phyloP scores from a whole-genome alignment of 2,113 vertebrate species.

The Candoia aspera region DNA sequence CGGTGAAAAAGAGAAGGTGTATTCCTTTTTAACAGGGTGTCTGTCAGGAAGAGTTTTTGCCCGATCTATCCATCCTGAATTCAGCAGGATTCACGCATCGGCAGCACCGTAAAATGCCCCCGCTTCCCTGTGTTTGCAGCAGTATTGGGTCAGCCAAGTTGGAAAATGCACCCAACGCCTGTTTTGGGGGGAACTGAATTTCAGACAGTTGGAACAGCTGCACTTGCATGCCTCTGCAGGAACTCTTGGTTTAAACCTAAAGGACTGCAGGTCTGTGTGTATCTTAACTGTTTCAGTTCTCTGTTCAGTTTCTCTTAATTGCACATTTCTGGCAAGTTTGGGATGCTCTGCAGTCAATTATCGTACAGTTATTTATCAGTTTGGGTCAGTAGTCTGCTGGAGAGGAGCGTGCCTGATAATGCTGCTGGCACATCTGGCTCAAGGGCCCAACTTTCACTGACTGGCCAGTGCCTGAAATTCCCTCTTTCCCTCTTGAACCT shows the following conservation, averaged over 20 bases:
- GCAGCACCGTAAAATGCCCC: too few relatives aligned
- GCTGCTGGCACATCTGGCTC: not conserved
- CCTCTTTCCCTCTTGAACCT: rapidly evolving
- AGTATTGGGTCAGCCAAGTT: too few relatives aligned
- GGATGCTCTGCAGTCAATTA: not conserved
- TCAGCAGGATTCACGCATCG: not conserved
- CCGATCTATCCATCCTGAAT: not conserved
- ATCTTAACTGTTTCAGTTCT: not conserved
- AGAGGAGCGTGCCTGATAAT: not conserved
- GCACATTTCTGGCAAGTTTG: not conserved
- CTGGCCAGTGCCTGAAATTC: not conserved
- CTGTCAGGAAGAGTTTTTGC: not conserved
- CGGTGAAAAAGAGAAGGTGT: not conserved
- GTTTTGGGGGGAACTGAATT: not conserved
- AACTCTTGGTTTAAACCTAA: not conserved
- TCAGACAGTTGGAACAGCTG: rapidly evolving
- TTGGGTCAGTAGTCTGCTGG: rapidly evolving
- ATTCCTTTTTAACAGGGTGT: not conserved
- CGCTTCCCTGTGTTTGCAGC: not conserved
- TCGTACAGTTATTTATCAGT: rapidly evolving
- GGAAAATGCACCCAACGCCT: too few relatives aligned
- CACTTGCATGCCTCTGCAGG: not conserved
- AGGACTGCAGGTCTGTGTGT: not conserved
- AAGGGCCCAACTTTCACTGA: rapidly evolving
- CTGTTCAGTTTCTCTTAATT: rapidly evolving